Conservation (phyloP, 2,113 vertebrate genomes). For the Actenoides hombroni region DNA sequence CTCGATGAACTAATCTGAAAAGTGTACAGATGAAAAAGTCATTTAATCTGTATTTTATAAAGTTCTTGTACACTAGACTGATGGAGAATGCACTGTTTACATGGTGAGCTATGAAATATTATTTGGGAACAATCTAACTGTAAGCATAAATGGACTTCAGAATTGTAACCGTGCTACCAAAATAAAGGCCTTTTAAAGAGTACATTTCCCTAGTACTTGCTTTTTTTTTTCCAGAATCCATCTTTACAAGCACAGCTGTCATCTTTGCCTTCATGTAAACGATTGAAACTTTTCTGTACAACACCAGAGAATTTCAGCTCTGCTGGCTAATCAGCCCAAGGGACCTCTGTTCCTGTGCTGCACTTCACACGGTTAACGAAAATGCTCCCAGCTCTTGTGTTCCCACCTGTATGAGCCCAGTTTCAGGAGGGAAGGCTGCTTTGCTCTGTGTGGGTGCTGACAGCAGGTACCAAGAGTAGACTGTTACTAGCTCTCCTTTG, state of each 20-base stretch:
- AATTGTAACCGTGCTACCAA: conserved; percentile 53
- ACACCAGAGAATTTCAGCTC: background rate
- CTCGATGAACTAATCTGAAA: conserved; percentile 62
- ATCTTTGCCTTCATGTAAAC: background rate
- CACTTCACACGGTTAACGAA: background rate
- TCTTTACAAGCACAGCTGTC: background rate
- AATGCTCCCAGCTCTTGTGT: background rate
- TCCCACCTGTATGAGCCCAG: background rate
- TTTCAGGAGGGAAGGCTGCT: background rate
- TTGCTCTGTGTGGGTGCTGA: background rate
- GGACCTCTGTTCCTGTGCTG: background rate
- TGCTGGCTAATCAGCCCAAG: background rate
- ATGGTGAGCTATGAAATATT: conserved; percentile 37
- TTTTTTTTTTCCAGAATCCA: background rate
- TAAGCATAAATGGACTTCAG: conserved; percentile 25
- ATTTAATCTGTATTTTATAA: conserved; percentile 70
- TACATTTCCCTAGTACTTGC: background rate
- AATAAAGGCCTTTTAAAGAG: conserved; percentile 74
- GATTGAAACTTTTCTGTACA: background rate
- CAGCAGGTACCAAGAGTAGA: background rate
- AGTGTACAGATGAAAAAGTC: conserved; percentile 37
- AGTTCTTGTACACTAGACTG: conserved; percentile 53
- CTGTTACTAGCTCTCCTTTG: background rate
- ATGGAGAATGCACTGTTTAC: conserved; percentile 57
- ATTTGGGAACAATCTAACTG: conserved; percentile 55